Evolutionary conservation across 2,888 invertebrate species (phyloP), one percentile per base, ranked within the genome.

Genomic region (Sipha maydis): DNA sequence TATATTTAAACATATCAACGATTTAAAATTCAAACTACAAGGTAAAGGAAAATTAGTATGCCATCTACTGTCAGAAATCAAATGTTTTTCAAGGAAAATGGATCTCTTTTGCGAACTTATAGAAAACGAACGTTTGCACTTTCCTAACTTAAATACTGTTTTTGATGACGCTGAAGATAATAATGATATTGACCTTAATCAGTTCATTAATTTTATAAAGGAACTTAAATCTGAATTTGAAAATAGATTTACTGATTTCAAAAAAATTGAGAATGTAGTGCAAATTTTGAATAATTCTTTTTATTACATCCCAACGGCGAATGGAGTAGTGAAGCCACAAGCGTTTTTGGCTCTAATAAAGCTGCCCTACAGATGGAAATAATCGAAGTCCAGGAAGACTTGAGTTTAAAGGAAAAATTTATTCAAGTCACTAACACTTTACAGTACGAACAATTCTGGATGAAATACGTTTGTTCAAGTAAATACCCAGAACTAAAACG

Each of bases 341-440:
- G 34, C 73, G 83, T 83, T 83, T 83, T 83, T 85, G 89, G 89
- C 83, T 90, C 89, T 90, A 89, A 90, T 90, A 90, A 90, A 90
- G 90, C 90, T 90, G 83, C 88, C 61, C 73, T 90, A 54, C 88
- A 90, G 89, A 90, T 90, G 89, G 90, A 91, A 90, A 90, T 91
- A 89, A 90, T 90, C 69, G 90, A 90, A 61, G 90, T 90, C 85
- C 89, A 90, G 90, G 90, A 90, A 90, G 90, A 90, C 89, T 90
- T 90, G 89, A 83, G 73, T 82, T 89, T 89, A 89, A 83, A 83
- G 48, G 48, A 71, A 48, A 83, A 83, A 83, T 83, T 19, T 83
- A 71, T 31, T 71, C 85, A 89, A 85, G 61, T 88, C 48, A 9
- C 48, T 11, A 48, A 89, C 38, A 82, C 71, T 82, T 77, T 85